Conservation (phyloP, 2,888 invertebrate genomes). For the Cordylochernes scorpioides region DNA sequence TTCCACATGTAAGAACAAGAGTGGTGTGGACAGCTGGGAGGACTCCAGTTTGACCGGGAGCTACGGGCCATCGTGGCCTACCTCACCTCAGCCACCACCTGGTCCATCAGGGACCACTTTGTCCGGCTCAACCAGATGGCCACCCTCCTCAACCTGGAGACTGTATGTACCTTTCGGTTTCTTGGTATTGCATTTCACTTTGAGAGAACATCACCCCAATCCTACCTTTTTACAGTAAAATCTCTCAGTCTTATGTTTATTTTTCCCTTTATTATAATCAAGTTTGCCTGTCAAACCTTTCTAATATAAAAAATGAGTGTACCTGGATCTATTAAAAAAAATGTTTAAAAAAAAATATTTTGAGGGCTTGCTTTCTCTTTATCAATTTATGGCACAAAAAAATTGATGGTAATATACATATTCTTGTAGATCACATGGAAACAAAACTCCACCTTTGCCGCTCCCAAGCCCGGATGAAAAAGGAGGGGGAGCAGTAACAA, state of each 20-base stretch:
- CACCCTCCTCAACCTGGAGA: slow-evolving; percentile 67
- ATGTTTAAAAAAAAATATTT: too few species aligned
- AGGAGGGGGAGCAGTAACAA: too few species aligned
- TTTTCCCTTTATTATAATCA: background rate
- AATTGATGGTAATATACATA: too few species aligned
- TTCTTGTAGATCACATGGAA: too few species aligned
- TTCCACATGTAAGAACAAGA: too few species aligned
- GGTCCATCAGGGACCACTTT: slow-evolving; percentile 76
- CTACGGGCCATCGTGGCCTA: slow-evolving; percentile 62
- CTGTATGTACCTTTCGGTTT: slow-evolving; percentile 23
- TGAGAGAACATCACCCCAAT: background rate
- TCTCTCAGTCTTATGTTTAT: background rate
- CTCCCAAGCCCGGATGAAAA: too few species aligned
- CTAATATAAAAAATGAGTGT: too few species aligned
- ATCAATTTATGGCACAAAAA: too few species aligned
- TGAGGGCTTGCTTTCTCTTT: too few species aligned
- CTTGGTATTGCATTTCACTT: background rate
- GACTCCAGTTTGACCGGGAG: slow-evolving; percentile 71
- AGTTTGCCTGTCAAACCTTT: too few species aligned
- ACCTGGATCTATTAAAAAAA: too few species aligned
- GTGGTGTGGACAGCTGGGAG: slow-evolving; percentile 75
- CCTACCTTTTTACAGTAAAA: background rate
- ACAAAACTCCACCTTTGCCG: too few species aligned
- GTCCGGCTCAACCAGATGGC: slow-evolving; percentile 65
- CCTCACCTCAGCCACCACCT: slow-evolving; percentile 54